Conservation (phyloP, 2,888 invertebrate species). For the Tachina lurida region DNA sequence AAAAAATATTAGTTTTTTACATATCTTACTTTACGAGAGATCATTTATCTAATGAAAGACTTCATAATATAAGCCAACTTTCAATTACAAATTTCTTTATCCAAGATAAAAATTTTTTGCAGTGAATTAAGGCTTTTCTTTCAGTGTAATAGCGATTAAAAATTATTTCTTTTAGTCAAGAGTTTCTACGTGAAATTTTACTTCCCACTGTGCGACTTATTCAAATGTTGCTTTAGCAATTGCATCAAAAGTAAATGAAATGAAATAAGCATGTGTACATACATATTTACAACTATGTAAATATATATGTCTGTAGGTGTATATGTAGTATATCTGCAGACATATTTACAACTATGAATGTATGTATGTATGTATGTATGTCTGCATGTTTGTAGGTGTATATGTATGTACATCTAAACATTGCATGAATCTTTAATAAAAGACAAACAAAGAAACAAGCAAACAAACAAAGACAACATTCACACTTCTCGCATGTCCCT, state of each 20-base stretch:
- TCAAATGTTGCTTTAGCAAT: not conserved
- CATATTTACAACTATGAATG: not conserved
- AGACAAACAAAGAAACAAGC: not conserved
- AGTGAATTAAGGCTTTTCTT: no score
- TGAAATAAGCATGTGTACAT: not conserved
- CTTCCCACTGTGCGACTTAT: conserved; percentile 7
- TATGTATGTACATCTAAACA: conserved; percentile 3
- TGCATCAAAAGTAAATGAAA: conserved; percentile 16
- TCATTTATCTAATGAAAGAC: no score
- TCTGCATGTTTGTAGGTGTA: not conserved
- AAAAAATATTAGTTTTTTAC: no score
- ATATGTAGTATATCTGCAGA: not conserved
- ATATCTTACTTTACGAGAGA: no score
- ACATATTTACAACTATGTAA: not conserved
- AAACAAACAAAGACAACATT: not conserved
- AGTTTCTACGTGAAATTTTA: not conserved
- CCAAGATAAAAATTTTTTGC: no score
- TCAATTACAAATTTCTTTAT: no score
- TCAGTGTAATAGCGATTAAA: no score
- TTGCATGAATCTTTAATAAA: conserved; percentile 54
- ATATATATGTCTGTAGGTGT: not conserved
- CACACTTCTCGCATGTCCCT: not conserved
- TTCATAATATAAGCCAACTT: no score
- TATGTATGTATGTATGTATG: no score
- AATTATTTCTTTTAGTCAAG: not conserved